A percentile compares a stretch with the other conserved stretches of the same genome.
Evolutionary conservation across 2,797 vertebrate genomes (phyloP).

Genomic region (Chaetophractus vellerosus): DNA sequence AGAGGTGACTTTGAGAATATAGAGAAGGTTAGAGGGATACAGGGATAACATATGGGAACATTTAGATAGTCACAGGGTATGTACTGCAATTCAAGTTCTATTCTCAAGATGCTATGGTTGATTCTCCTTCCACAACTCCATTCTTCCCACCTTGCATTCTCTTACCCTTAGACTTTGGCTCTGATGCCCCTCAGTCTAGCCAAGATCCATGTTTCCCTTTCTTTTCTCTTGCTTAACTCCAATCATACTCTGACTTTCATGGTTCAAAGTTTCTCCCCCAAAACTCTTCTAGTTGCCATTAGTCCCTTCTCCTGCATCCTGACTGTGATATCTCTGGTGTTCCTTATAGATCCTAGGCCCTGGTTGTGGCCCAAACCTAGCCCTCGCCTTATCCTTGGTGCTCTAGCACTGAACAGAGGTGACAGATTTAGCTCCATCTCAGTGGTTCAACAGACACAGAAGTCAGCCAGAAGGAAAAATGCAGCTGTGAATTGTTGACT

Average conservation of each 20-base stretch:
- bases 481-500: constrained; percentile 95
- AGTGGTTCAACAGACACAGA: constrained; percentile 95
- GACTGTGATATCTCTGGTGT: constrained; percentile 18
- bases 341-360: constrained; percentile 88
- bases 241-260: not conserved
- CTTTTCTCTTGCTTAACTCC: not conserved
- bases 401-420: constrained; percentile 93
- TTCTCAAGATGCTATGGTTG: not conserved
- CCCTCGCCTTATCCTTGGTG: constrained; percentile 94
- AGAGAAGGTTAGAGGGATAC: not conserved
- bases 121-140: not conserved
- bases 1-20: not conserved
- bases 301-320: not conserved
- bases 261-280: not conserved
- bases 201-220: not conserved
- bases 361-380: constrained; percentile 93
- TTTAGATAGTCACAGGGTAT: no score
- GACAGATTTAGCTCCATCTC: constrained; percentile 94
- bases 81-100: not conserved
- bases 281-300: not conserved
- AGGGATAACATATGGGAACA: not conserved
- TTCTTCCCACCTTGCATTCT: not conserved
- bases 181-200: not conserved
- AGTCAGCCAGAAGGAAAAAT: constrained; percentile 95
- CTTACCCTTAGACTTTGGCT: not conserved